A percentile compares a stretch with the other conserved stretches of the same genome.
phyloP scores from a whole-genome alignment of 2,888 invertebrate species.

The Melipona bicolor region DNA sequence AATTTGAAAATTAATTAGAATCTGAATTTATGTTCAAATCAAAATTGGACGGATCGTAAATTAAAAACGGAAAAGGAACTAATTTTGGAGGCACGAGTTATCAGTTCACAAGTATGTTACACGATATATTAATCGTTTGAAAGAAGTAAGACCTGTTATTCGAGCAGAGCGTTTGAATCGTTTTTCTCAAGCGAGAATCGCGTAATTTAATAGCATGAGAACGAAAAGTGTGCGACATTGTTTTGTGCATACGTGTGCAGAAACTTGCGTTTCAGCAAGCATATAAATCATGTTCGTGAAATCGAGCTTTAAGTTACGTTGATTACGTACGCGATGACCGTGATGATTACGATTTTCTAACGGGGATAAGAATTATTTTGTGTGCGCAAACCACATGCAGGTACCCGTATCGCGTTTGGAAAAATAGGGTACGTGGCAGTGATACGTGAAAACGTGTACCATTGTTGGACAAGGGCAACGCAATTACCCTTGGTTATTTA shows the following conservation, averaged over 20 bases:
- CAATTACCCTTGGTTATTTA: slow-evolving; percentile 10
- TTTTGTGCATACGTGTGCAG: background rate
- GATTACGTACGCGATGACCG: slow-evolving; percentile 2
- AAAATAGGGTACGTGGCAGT: slow-evolving; percentile 9
- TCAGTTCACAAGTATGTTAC: background rate
- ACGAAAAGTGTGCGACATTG: background rate
- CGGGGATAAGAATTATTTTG: slow-evolving; percentile 16
- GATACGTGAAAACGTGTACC: slow-evolving; percentile 24
- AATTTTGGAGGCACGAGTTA: too few relatives aligned
- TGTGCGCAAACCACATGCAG: slow-evolving; percentile 20
- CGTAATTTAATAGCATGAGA: background rate
- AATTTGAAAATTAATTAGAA: background rate
- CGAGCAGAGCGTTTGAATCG: background rate
- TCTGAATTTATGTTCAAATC: background rate
- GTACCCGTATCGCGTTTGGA: slow-evolving; percentile 31
- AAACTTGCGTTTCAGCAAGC: background rate
- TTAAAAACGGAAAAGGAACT: background rate
- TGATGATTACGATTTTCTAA: slow-evolving; percentile 18
- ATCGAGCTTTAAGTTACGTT: background rate
- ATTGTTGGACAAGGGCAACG: slow-evolving; percentile 24
- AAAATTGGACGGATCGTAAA: background rate
- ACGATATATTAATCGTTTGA: background rate
- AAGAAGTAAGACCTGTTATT: background rate
- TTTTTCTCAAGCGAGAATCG: background rate
- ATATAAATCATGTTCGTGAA: background rate